Conservation (phyloP, 2,888 invertebrate genomes). For the Orthosia incerta region DNA sequence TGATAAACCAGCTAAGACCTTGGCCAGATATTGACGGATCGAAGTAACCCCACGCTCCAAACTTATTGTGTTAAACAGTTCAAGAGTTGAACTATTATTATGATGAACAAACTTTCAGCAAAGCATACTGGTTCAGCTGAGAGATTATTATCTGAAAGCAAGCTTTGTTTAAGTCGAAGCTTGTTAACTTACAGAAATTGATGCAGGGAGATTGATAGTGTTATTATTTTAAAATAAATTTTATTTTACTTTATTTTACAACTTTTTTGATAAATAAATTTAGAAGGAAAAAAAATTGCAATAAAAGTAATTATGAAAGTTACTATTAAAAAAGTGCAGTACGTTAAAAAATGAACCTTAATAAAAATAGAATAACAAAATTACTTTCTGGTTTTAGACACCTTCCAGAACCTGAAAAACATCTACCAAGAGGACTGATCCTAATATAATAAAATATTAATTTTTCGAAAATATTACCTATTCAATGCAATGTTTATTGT, state of each 20-base stretch:
- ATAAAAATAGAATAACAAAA: too few species aligned
- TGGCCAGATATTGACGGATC: background rate
- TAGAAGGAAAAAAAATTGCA: background rate
- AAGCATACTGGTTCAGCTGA: slow-evolving; percentile 49
- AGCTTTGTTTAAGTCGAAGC: slow-evolving; percentile 25
- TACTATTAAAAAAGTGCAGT: too few species aligned
- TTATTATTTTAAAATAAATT: background rate
- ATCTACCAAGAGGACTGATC: too few species aligned
- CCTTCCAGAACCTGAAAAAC: too few species aligned
- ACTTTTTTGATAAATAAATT: too few species aligned
- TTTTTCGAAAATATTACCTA: too few species aligned
- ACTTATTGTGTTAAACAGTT: slow-evolving; percentile 14
- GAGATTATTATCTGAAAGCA: slow-evolving; percentile 26
- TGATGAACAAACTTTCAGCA: slow-evolving; percentile 43
- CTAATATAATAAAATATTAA: too few species aligned
- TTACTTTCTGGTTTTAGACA: too few species aligned
- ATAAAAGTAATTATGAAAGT: too few species aligned
- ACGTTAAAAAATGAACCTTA: too few species aligned
- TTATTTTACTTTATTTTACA: too few species aligned
- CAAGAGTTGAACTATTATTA: slow-evolving; percentile 38
- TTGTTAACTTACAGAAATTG: slow-evolving; percentile 21
- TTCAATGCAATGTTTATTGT: too few species aligned
- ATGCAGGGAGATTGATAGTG: slow-evolving; percentile 2
- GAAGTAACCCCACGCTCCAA: background rate
- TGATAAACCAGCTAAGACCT: background rate